Conservation (phyloP, 2,888 invertebrate genomes). For the Metacarcinus magister region DNA sequence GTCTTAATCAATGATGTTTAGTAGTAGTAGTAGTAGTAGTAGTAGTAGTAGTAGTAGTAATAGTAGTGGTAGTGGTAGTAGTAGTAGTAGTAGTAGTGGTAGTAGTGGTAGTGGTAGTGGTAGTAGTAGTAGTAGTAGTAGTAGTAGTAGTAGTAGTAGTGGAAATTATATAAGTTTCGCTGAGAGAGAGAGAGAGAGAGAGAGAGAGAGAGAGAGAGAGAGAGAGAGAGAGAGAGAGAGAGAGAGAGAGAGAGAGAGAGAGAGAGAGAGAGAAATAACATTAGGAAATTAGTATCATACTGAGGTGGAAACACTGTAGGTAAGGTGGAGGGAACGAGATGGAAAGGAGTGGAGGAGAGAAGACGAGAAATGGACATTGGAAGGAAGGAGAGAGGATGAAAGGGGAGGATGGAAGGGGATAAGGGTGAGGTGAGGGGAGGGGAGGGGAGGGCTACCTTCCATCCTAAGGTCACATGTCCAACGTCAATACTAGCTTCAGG, state of each 20-base stretch:
- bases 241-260: not conserved
- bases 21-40: too few species aligned
- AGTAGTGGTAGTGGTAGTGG: not conserved
- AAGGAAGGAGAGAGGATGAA: not conserved
- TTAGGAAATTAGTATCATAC: too few species aligned
- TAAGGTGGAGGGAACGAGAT: not conserved
- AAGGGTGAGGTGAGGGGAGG: not conserved
- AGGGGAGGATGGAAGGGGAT: not conserved
- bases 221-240: not conserved
- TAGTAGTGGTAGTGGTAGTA: not conserved
- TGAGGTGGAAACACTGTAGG: too few species aligned
- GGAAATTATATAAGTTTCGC: not conserved
- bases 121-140: conserved; percentile 26
- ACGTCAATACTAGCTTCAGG: not conserved
- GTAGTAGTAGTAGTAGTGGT: not conserved
- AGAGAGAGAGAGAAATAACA: too few species aligned
- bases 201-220: not conserved
- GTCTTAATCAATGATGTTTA: too few species aligned
- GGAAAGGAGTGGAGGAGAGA: not conserved
- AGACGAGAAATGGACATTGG: not conserved
- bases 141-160: not conserved
- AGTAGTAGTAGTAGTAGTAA: too few species aligned
- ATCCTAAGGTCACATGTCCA: not conserved
- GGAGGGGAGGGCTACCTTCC: not conserved
- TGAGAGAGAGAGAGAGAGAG: not conserved